Evolutionary conservation across 2,113 vertebrate species (phyloP), one percentile per base, ranked within the genome.

Genomic region (Zosterops borbonicus): DNA sequence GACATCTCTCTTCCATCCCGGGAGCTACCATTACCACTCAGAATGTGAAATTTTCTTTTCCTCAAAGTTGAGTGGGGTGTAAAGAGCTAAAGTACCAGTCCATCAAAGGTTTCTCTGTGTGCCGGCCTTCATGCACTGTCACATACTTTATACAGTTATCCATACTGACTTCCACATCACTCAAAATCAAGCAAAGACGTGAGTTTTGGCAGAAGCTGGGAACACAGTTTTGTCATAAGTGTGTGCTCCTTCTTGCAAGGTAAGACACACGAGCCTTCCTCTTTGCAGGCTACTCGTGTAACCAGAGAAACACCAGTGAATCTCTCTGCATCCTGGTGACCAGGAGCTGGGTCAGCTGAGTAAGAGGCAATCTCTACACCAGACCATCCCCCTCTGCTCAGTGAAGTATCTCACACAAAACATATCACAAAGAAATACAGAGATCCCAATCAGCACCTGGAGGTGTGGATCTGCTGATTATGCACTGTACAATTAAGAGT

Each of bases 181-280:
- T 55, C 62, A 70, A 81, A 89, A 86, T 63, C 50, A 77, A 33
- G 44, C 12, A 64, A 64, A 90, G 27, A 9, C 63, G 44, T 0
- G 1, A 70, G 23, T 53, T 94, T 42, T 67, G n/a, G 28, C 29
- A 78, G 50, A 41, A 70, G 16, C 1, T 27, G 4, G 3, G 17
- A 77, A 53, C 6, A 31, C 14, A 44, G 2, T 50, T 76, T 47
- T 50, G 31, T 70, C 20, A 56, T 67, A 55, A 68, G 24, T 8
- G 14, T 22, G 6, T 28, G 13, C 24, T 89, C 14, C 42, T 77
- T 47, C 17, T 14, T 8, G 9, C 42, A 74, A 53, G 8, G 18
- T 44, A 37, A 49, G 73, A 9, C 15, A 47, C 8, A 28, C 0
- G 0, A 16, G 14, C 27, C 13, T 11, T 41, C 24, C 73, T 74